Percentiles rank a stretch among this genome's conserved stretches.
phyloP scores from a whole-genome alignment of 2,113 vertebrate genomes.

The Sprattus sprattus region DNA sequence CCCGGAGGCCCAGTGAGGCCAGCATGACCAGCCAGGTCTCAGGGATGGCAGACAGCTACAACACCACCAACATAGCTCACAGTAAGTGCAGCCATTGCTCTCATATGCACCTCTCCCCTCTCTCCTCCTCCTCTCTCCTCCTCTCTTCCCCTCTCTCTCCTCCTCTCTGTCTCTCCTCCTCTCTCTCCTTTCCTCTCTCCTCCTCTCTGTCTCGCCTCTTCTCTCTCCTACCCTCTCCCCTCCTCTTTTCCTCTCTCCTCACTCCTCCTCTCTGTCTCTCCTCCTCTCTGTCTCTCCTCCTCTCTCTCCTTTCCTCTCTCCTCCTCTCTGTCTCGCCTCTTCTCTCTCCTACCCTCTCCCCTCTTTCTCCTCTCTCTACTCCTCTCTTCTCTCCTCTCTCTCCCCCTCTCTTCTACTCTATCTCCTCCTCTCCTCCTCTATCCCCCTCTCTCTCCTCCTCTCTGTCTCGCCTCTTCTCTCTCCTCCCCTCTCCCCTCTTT shows the following conservation, averaged over 20 bases:
- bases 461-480: background rate
- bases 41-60: constrained; percentile 97
- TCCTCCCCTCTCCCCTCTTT: too few species aligned
- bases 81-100: constrained; percentile 78
- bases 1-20: constrained; percentile 93
- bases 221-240: too few species aligned
- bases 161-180: constrained; percentile 22
- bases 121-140: constrained; percentile 33
- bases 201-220: too few species aligned
- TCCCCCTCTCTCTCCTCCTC: constrained; percentile 11
- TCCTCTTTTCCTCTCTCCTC: constrained; percentile 17
- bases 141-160: background rate
- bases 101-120: constrained; percentile 15
- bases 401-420: constrained; percentile 32
- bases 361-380: constrained; percentile 12
- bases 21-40: constrained; percentile 98
- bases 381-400: constrained; percentile 13
- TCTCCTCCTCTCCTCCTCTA: background rate
- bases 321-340: background rate
- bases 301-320: constrained; percentile 14
- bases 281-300: constrained; percentile 15
- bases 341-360: constrained; percentile 6
- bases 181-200: too few species aligned
- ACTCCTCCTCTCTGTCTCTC: constrained; percentile 16
- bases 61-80: constrained; percentile 91